Conservation (phyloP, 92 coral and sea anemone species). For the Siderastrea siderea region DNA sequence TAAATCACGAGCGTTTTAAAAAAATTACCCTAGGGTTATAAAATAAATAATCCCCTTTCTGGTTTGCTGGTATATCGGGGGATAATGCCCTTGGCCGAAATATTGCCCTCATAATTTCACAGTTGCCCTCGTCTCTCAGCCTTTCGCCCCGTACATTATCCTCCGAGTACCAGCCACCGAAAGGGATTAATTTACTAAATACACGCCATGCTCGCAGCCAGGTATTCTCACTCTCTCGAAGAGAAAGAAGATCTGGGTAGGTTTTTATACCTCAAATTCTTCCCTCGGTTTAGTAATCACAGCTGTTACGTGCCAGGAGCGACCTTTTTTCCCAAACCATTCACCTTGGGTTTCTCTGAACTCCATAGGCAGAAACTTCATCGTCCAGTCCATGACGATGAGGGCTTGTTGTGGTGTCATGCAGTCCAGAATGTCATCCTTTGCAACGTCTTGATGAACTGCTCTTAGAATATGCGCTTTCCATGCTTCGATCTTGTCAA, state of each 20-base stretch:
- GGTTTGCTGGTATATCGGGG: no score
- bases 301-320: slow-evolving; percentile 54
- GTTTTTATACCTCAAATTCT: slow-evolving; percentile 19
- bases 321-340: slow-evolving; percentile 56
- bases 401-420: slow-evolving; percentile 13
- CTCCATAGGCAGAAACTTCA: not conserved
- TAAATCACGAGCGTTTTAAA: no score
- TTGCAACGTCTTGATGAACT: slow-evolving; percentile 40
- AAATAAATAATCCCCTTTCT: no score
- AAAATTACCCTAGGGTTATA: no score
- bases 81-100: no score
- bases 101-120: no score
- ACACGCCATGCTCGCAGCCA: not conserved
- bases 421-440: slow-evolving; percentile 16
- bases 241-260: no score
- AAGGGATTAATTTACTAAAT: no score
- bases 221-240: not conserved
- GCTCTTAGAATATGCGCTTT: slow-evolving; percentile 39
- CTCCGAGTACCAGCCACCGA: no score
- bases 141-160: not conserved
- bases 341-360: slow-evolving; percentile 51
- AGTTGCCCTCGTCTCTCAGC: not conserved
- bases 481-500: slow-evolving; percentile 27
- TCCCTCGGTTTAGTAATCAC: slow-evolving; percentile 40
- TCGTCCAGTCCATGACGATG: no score